Base-by-base conservation (phyloP, 2,797 vertebrate genomes). In the Notolepis coatsorum region DNA sequence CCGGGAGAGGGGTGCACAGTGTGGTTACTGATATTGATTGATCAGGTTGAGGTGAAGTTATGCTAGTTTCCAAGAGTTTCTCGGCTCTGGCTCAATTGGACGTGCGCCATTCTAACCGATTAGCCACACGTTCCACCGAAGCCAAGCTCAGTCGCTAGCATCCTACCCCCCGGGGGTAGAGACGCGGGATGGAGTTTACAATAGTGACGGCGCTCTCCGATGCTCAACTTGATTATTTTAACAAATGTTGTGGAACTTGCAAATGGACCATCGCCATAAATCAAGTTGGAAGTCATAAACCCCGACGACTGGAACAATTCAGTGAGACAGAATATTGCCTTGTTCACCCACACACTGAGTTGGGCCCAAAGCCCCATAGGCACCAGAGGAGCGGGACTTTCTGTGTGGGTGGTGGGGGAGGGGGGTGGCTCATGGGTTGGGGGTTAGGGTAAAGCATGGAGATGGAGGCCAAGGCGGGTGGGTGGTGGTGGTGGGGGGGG, bases 311-410 rank as follows among this genome's bases (percentile, higher is more conserved):
- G 28, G 50, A n/a, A 76, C 59, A 68, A 81, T 69, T 71, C 75
- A 69, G 73, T 84, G 52, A 72, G 60, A 66, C 39, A 42, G 39
- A 54, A 69, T 53, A 69, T 58, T 39, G 39, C 64, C 75, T 82
- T 75, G 61, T 68, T 80, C 48, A 3, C 48, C 23, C 8, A 0
- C 20, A 53, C 27, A 64, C 33, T 25, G 56, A 61, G 27, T 71
- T 47, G 2, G 21, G 9, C 54, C 66, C 56, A 58, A 62, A 35
- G 8, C 43, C 58, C 66, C 59, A 50, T 2, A 65, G 53, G 56
- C 58, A 52, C 37, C 45, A 31, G 42, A 64, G 52, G 71, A 71
- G 50, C 65, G 43, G 73, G 31, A 35, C 38, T 30, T 63, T 71
- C 65, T 13, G 7, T 24, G 25, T 9, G 13, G 25, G 8, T 15